phyloP scores from a whole-genome alignment of 2,888 invertebrate genomes.

The Zaprionus lineosus region DNA sequence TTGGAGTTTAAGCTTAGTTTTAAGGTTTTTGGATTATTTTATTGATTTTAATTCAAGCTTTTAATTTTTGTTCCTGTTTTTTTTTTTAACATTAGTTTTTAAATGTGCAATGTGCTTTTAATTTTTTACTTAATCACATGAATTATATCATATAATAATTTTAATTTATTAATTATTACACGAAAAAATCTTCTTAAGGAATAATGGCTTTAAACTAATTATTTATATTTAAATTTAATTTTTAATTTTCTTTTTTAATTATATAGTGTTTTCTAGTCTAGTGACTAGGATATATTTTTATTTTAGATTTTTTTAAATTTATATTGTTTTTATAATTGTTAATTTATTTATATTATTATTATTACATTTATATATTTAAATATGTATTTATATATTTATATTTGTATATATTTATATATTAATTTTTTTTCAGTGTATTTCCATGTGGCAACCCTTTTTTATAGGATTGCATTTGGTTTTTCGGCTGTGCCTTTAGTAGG shows the following conservation, averaged over 20 bases:
- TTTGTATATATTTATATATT: background rate
- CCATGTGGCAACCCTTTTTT: constrained; percentile 15
- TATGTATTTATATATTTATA: background rate
- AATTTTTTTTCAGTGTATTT: constrained; percentile 19
- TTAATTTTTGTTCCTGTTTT: no score
- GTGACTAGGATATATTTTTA: no score
- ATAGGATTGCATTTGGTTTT: constrained; percentile 22
- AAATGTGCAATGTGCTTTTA: no score
- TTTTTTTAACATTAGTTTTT: no score
- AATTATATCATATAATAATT: no score
- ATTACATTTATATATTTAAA: background rate
- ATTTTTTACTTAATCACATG: no score
- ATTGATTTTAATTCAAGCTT: background rate
- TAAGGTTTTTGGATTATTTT: no score
- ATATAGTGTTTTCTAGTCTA: background rate
- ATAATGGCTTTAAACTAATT: no score
- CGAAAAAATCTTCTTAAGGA: no score
- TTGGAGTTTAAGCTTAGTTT: no score
- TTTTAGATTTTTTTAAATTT: background rate
- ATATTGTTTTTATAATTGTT: background rate
- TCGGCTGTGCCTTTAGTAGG: constrained; percentile 41
- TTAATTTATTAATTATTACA: no score
- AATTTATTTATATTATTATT: background rate
- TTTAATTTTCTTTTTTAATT: background rate
- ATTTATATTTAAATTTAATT: background rate